Base-by-base conservation (phyloP, 2,113 vertebrate species). In the Corythoichthys intestinalis region DNA sequence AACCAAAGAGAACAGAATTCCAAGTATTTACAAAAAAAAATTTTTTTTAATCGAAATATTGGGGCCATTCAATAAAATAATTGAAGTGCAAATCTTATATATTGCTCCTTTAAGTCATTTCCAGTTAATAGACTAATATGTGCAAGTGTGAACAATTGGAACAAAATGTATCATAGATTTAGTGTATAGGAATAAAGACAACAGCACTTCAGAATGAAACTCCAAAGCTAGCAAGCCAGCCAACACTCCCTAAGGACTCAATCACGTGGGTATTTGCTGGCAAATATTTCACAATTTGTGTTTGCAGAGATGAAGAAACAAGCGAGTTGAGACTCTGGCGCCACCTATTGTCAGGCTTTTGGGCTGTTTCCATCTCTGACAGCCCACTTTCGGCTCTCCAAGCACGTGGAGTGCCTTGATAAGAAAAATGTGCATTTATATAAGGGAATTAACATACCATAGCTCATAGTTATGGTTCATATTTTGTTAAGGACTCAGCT, bases 181-280 rank as follows among this genome's bases (percentile, higher is more conserved):
- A 44, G 1, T n/a, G 17, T 34, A 11, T 56, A 34, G 15, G 50
- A 34, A 34, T 28, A 34, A 41, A 34, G 3, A 34, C 39, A 39
- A 10, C 39, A 46, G 17, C 39, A 11, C 39, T 62, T 62, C 17
- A 20, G 10, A 46, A 13, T 20, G 60, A 62, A 46, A 62, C 39
- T 4, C 39, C 39, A 62, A 62, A 20, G 17, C 38, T 34, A 49
- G 11, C 4, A 1, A 3, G 47, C 47, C 20, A 28, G 20, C 20
- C 20, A 28, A 28, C 20, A 28, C 20, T 41, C 58, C 67, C 47
- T 72, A n/a, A 77, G 56, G 50, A 71, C 41, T 57, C 14, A 60
- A 62, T 78, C 4, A 56, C 70, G 71, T 84, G 82, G 65, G 76
- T 87, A 90, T 87, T 87, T 87, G 83, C 85, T 77, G 86, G 86